Evolutionary conservation across 2,888 invertebrate species (phyloP), one percentile per base, ranked within the genome.

Genomic region (Ditula angustiorana): DNA sequence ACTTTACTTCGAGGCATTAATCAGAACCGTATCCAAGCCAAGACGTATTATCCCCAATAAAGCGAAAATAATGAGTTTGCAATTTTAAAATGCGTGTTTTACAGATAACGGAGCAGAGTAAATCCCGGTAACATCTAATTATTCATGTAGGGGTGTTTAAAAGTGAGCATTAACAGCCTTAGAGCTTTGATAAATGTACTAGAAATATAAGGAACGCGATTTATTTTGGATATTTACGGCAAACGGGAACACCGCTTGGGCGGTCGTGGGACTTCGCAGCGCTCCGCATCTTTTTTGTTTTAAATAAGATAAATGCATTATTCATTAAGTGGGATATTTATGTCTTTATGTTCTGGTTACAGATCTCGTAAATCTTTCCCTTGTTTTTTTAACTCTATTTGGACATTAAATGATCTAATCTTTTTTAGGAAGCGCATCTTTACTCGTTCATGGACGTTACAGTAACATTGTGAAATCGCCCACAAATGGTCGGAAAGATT

Each of bases 11-110:
- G 80, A 82, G 81, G 82, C 92, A 92, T 92, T 92, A 90, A 92
- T 92, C 92, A 92, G 92, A 89, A 87, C 85, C 84, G 85, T 85
- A 87, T 82, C 86, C 83, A 68, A 80, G 85, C 80, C 74, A 81
- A 90, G 90, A 92, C 82, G 86, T 90, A 92, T 92, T 91, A 91
- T 91, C 89, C 91, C 81, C 89, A 90, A 90, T 92, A 91, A 91
- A 88, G 90, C 83, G 83, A 74, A 86, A 91, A 88, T 88, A 91
- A 92, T 92, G 91, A 92, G 81, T 91, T 88, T 83, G 89, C 88
- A 83, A 90, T 88, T 91, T 88, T 88, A 84, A 90, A 90, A 86
- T 87, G 85, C 90, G 89, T 92, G 92, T 92, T 87, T 80, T 81
- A 83, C 79, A 85, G 92, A 92, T 92, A 91, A 89, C 85, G 76